A percentile compares a stretch with the other conserved stretches of the same genome.
phyloP scores from a whole-genome alignment of 2,797 vertebrate genomes.

The Euthynnus affinis region DNA sequence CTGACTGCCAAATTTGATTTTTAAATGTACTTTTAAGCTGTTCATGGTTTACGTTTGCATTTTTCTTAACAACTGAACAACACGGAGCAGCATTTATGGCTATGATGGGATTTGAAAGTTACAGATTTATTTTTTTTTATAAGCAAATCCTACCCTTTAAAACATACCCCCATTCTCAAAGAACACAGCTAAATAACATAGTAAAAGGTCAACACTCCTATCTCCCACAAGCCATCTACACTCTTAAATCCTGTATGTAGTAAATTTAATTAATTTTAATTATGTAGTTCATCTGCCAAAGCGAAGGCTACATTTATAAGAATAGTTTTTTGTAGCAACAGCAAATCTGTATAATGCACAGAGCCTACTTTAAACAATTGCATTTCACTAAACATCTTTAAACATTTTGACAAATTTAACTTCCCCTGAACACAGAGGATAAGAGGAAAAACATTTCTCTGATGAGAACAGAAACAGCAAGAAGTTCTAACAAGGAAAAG shows the following conservation, averaged over 20 bases:
- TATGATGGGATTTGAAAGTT: slow-evolving; percentile 82
- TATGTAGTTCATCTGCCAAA: slow-evolving; percentile 32
- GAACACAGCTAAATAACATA: slow-evolving; percentile 54
- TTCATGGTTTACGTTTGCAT: slow-evolving; percentile 78
- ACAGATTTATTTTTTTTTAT: slow-evolving; percentile 74
- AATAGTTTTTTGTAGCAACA: slow-evolving; percentile 14
- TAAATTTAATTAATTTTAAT: slow-evolving; percentile 39
- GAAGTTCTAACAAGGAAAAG: slow-evolving; percentile 92
- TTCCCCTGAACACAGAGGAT: slow-evolving; percentile 82
- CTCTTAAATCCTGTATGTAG: slow-evolving; percentile 32
- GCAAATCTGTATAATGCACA: slow-evolving; percentile 47
- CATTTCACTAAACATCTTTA: slow-evolving; percentile 79
- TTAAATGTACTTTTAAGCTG: slow-evolving; percentile 84
- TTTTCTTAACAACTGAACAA: slow-evolving; percentile 79
- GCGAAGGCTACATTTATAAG: slow-evolving; percentile 34
- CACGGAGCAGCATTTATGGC: slow-evolving; percentile 75
- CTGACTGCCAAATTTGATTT: slow-evolving; percentile 83
- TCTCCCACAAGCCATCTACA: slow-evolving; percentile 6
- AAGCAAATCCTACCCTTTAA: slow-evolving; percentile 69
- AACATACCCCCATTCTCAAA: slow-evolving; percentile 53
- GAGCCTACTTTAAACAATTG: slow-evolving; percentile 71
- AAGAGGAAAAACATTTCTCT: slow-evolving; percentile 87
- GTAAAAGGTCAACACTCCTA: slow-evolving; percentile 48
- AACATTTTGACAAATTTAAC: slow-evolving; percentile 85
- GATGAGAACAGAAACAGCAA: slow-evolving; percentile 90